Evolutionary conservation across 2,888 invertebrate genomes (phyloP).

Genomic region (Aradus depressus): DNA sequence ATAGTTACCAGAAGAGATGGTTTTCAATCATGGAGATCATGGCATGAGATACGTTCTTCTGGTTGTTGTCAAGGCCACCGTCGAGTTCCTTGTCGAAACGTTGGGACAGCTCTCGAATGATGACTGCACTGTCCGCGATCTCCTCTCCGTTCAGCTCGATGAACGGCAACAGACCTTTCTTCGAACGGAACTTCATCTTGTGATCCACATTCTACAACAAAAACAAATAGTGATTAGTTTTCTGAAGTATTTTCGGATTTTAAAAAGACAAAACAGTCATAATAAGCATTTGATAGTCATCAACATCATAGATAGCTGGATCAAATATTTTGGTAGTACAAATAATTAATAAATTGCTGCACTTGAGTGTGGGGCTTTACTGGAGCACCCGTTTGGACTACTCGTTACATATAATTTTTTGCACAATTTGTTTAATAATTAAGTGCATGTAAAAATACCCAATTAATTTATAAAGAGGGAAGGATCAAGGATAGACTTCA

Average conservation of each 20-base stretch:
- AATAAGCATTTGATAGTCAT: background rate
- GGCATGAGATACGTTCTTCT: slow-evolving; percentile 79
- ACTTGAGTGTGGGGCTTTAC: too few species aligned
- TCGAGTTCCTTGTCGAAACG: slow-evolving; percentile 77
- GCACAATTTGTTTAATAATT: too few species aligned
- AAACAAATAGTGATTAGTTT: slow-evolving; percentile 18
- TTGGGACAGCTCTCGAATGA: slow-evolving; percentile 75
- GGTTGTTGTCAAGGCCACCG: slow-evolving; percentile 67
- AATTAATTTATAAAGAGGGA: too few species aligned
- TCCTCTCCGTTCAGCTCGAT: slow-evolving; percentile 91
- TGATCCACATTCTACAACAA: slow-evolving; percentile 81
- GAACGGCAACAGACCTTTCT: slow-evolving; percentile 90
- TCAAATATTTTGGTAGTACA: too few species aligned
- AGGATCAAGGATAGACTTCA: too few species aligned
- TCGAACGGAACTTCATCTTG: slow-evolving; percentile 84
- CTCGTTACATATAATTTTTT: too few species aligned
- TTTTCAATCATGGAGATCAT: slow-evolving; percentile 92
- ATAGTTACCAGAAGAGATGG: slow-evolving; percentile 76
- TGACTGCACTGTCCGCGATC: slow-evolving; percentile 82
- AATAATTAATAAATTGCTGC: too few species aligned
- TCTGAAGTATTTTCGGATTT: background rate
- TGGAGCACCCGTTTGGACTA: too few species aligned
- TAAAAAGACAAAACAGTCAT: background rate
- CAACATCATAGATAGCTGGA: too few species aligned
- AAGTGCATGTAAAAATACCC: too few species aligned